These are phyloP conservation scores for Dioctria rufipes DNA, from an alignment of 2,888 invertebrate genomes.

Conservation along the genomic window DNA sequence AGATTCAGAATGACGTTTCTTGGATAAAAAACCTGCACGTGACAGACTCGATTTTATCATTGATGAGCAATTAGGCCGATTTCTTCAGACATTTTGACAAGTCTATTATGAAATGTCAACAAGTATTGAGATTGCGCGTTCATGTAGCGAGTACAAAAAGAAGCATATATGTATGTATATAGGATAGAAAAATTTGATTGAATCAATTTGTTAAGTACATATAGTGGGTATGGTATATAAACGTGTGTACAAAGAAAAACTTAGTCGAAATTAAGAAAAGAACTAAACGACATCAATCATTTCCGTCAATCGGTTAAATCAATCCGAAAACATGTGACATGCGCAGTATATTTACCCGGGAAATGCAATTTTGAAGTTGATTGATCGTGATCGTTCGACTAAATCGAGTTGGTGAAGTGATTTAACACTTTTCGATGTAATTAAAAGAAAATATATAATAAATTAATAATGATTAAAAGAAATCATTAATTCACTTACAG, in stretches of 20 bases:
- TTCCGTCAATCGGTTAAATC: neutral
- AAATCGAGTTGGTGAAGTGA: neutral
- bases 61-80: constrained; percentile 1
- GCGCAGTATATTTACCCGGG: neutral
- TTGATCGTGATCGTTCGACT: neutral
- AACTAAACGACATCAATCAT: constrained; percentile 5
- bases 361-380: neutral
- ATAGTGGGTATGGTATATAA: neutral
- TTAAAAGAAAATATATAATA: too few species aligned
- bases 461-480: too few species aligned
- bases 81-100: constrained; percentile 27
- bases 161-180: too few species aligned
- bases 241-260: too few species aligned
- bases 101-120: constrained; percentile 24
- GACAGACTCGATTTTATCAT: neutral
- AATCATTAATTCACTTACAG: constrained; percentile 59
- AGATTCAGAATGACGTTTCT: neutral
- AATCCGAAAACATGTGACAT: neutral
- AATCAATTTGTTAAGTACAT: constrained; percentile 8
- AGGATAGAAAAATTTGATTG: neutral
- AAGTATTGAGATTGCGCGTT: neutral
- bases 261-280: neutral
- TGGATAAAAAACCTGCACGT: constrained; percentile 4
- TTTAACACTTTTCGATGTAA: neutral
- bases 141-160: neutral